phyloP scores from a whole-genome alignment of 2,797 vertebrate genomes.

The Tokudaia tokunoshimensis region DNA sequence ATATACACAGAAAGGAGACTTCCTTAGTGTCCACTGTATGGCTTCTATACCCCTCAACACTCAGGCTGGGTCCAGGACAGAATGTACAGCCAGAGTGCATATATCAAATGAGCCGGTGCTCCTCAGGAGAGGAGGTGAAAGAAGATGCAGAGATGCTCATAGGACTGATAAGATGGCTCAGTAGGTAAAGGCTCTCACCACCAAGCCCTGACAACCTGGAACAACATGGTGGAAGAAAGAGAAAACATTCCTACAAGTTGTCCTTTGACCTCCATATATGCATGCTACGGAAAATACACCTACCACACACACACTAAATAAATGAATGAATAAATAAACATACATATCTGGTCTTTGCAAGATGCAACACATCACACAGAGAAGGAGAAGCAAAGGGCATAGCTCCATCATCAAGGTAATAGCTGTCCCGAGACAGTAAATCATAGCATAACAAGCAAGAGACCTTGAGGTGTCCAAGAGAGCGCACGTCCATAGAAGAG shows the following conservation, averaged over 20 bases:
- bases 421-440: neutral
- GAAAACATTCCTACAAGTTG: neutral
- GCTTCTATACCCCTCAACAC: neutral
- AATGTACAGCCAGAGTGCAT: neutral
- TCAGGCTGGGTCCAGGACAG: neutral
- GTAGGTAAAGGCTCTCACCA: neutral
- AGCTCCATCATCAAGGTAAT: neutral
- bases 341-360: neutral
- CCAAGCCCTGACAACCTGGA: neutral
- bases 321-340: neutral
- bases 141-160: too few species aligned
- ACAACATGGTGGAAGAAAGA: neutral
- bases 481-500: neutral
- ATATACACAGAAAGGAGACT: neutral
- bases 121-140: neutral
- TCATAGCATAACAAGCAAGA: neutral
- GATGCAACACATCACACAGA: accelerated
- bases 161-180: neutral
- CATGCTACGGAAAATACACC: neutral
- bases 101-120: neutral
- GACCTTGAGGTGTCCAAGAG: neutral
- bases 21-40: neutral
- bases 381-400: neutral
- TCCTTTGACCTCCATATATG: neutral
- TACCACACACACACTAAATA: neutral